Evolutionary conservation across 2,888 invertebrate species (phyloP).

Genomic region (Drosophila borborema): DNA sequence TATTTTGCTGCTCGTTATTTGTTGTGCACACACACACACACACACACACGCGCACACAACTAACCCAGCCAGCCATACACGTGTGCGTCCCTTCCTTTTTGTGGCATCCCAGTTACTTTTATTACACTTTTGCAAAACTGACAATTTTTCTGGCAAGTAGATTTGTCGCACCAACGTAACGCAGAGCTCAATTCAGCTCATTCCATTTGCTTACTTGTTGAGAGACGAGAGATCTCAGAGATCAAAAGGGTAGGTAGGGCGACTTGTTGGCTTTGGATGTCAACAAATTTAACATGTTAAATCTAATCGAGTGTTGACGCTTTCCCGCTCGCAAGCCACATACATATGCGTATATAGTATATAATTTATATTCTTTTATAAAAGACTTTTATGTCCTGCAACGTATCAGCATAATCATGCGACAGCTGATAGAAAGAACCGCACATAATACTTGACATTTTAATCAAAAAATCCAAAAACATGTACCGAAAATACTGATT

Average conservation of each 20-base stretch:
- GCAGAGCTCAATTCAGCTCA: conserved; percentile 18
- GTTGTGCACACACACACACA: conserved; percentile 38
- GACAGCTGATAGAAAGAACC: background rate
- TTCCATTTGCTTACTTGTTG: conserved; percentile 27
- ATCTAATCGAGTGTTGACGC: background rate
- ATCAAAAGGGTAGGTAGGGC: conserved; percentile 15
- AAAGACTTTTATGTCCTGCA: background rate
- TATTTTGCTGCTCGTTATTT: conserved; percentile 56
- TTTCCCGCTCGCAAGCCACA: background rate
- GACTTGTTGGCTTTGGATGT: conserved; percentile 29
- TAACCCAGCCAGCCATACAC: background rate
- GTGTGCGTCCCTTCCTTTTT: background rate
- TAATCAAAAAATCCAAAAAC: background rate
- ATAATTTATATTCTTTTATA: background rate
- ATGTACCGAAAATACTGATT: background rate
- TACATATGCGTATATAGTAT: background rate
- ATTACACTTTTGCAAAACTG: conserved; percentile 53
- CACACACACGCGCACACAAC: conserved; percentile 14
- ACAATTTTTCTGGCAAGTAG: conserved; percentile 41
- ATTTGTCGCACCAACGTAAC: conserved; percentile 29
- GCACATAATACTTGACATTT: conserved; percentile 1
- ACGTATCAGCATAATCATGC: background rate
- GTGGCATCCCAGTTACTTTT: conserved; percentile 31
- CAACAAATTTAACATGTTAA: conserved; percentile 26
- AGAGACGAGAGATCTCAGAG: conserved; percentile 3